Evolutionary conservation across 2,888 invertebrate species (phyloP).

Genomic region (Cantharis rufa): DNA sequence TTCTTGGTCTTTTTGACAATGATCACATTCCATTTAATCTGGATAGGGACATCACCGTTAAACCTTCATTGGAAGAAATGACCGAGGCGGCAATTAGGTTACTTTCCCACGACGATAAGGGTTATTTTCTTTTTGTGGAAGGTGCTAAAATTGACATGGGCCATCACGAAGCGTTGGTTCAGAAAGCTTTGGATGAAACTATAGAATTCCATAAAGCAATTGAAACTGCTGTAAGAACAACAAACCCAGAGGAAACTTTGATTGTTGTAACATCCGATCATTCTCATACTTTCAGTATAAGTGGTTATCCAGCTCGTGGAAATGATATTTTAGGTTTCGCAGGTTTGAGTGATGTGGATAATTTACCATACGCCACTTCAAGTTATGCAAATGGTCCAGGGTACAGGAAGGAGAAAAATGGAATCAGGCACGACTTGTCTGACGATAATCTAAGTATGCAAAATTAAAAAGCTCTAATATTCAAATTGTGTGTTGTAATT

Average conservation of each 20-base stretch:
- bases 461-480: not conserved
- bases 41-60: constrained; percentile 33
- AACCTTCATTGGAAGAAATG: constrained; percentile 77
- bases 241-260: constrained; percentile 67
- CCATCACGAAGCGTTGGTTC: constrained; percentile 71
- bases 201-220: constrained; percentile 67
- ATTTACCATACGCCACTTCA: constrained; percentile 67
- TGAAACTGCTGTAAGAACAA: constrained; percentile 67
- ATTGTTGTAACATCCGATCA: constrained; percentile 81
- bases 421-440: constrained; percentile 57
- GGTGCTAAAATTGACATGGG: constrained; percentile 75
- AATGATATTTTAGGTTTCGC: constrained; percentile 60
- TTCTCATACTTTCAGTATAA: constrained; percentile 75
- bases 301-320: constrained; percentile 74
- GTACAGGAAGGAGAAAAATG: not conserved
- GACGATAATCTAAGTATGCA: constrained; percentile 45
- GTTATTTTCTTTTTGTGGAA: constrained; percentile 76
- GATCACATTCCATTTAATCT: not conserved
- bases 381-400: constrained; percentile 65
- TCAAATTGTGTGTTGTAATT: not conserved
- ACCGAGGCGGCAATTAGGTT: constrained; percentile 73
- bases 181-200: constrained; percentile 76
- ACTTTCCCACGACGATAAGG: constrained; percentile 66
- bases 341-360: constrained; percentile 57
- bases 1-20: not conserved